Evolutionary conservation across 2,888 invertebrate species (phyloP).

Genomic region (Drosophila gaucha): DNA sequence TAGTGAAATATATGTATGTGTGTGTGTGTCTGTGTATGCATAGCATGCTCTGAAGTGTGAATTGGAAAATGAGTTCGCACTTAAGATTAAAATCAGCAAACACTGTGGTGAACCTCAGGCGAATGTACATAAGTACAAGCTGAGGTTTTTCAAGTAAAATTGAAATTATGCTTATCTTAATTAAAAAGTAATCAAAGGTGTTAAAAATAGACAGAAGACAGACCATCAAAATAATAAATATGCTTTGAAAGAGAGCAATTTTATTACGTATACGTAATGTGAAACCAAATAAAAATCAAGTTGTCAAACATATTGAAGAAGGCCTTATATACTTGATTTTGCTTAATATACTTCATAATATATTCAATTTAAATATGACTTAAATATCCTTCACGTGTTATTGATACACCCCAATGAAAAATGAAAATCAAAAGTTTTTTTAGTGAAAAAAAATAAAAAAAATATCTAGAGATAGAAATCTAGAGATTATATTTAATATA

Average conservation of each 20-base stretch:
- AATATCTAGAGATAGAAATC: too few species aligned
- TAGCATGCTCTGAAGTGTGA: conserved; percentile 54
- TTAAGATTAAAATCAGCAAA: conserved; percentile 69
- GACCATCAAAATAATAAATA: not conserved
- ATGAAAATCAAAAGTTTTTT: too few species aligned
- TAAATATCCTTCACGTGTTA: too few species aligned
- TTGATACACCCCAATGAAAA: too few species aligned
- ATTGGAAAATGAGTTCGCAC: conserved; percentile 68
- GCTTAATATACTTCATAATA: too few species aligned
- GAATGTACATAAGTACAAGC: not conserved
- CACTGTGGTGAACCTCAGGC: conserved; percentile 15
- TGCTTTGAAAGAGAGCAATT: not conserved
- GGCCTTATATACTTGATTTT: too few species aligned
- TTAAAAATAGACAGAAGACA: not conserved
- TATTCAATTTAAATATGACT: not conserved
- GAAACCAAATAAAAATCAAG: not conserved
- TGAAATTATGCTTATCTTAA: conserved; percentile 26
- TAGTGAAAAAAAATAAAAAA: too few species aligned
- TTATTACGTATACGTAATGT: not conserved
- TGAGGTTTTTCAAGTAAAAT: conserved; percentile 2
- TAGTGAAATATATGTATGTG: conserved; percentile 18
- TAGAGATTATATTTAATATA: too few species aligned
- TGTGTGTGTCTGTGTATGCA: not conserved
- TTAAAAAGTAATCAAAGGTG: conserved; percentile 6
- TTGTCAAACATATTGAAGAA: not conserved